phyloP scores from a whole-genome alignment of 1,140 invertebrate species.

The Bombus huntii region DNA sequence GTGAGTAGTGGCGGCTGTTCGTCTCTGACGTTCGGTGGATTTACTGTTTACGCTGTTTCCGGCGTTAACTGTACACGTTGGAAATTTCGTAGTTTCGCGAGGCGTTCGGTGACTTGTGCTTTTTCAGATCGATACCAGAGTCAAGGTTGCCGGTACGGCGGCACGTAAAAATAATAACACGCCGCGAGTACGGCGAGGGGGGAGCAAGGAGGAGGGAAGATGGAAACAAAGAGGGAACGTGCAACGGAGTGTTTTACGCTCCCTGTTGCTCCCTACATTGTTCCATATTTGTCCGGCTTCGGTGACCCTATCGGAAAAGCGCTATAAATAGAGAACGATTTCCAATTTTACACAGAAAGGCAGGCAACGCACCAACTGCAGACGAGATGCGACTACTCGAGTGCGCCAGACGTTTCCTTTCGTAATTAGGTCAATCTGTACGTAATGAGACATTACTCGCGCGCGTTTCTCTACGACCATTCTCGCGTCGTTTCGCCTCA shows the following conservation, averaged over 20 bases:
- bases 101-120: constrained; percentile 13
- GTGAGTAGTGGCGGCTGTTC: background rate
- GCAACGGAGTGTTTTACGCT: background rate
- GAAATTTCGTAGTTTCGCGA: constrained; percentile 21
- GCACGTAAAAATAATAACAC: constrained; percentile 28
- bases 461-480: constrained; percentile 42
- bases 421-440: constrained; percentile 69
- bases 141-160: constrained; percentile 31
- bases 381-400: constrained; percentile 38
- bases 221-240: background rate
- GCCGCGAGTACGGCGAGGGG: background rate
- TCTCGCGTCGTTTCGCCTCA: constrained; percentile 60
- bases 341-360: constrained; percentile 61
- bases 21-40: constrained; percentile 14
- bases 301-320: constrained; percentile 55
- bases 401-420: constrained; percentile 65
- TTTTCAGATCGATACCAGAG: constrained; percentile 31
- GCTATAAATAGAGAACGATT: constrained; percentile 59
- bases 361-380: constrained; percentile 59
- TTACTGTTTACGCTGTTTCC: constrained; percentile 33
- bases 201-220: background rate
- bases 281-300: constrained; percentile 46
- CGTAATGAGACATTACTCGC: constrained; percentile 66
- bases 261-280: constrained; percentile 29
- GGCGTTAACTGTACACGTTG: background rate